phyloP scores from a whole-genome alignment of 2,113 vertebrate genomes.

The Silurus glanis region DNA sequence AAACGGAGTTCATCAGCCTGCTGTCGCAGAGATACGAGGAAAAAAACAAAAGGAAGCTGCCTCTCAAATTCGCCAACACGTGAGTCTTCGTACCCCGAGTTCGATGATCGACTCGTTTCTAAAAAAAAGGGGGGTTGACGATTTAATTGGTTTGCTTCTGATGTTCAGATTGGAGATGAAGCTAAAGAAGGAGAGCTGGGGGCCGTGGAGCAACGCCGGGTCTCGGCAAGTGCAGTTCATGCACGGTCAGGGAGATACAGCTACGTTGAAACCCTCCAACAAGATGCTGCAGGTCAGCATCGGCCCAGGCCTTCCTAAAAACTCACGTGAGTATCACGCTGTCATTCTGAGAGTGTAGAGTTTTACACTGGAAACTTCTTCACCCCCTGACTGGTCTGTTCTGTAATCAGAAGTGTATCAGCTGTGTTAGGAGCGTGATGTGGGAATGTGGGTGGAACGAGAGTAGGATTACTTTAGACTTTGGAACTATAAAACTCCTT shows the following conservation, averaged over 20 bases:
- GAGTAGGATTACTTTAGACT: neutral
- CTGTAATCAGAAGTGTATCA: neutral
- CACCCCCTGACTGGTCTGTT: neutral
- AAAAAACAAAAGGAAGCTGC: constrained; percentile 89
- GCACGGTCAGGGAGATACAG: constrained; percentile 83
- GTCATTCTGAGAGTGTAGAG: neutral
- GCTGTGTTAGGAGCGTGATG: neutral
- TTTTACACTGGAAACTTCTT: neutral
- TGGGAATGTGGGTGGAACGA: neutral
- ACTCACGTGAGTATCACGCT: constrained; percentile 82
- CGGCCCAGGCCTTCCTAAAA: constrained; percentile 89
- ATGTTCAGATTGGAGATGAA: constrained; percentile 88
- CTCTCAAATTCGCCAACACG: constrained; percentile 93
- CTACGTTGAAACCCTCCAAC: constrained; percentile 85
- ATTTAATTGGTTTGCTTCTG: neutral
- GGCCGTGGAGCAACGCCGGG: constrained; percentile 86
- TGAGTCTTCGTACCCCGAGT: constrained; percentile 69
- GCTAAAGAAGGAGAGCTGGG: constrained; percentile 96
- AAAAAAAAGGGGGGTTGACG: neutral
- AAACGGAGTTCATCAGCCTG: constrained; percentile 94
- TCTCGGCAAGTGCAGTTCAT: constrained; percentile 89
- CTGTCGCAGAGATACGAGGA: constrained; percentile 89
- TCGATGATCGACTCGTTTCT: neutral
- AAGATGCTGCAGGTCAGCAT: constrained; percentile 97
- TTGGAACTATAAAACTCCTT: neutral